Percentiles rank a stretch among this genome's conserved stretches.
These are phyloP conservation scores for Ceriagrion tenellum DNA, from an alignment of 2,888 invertebrate species.

Conservation along the genomic window DNA sequence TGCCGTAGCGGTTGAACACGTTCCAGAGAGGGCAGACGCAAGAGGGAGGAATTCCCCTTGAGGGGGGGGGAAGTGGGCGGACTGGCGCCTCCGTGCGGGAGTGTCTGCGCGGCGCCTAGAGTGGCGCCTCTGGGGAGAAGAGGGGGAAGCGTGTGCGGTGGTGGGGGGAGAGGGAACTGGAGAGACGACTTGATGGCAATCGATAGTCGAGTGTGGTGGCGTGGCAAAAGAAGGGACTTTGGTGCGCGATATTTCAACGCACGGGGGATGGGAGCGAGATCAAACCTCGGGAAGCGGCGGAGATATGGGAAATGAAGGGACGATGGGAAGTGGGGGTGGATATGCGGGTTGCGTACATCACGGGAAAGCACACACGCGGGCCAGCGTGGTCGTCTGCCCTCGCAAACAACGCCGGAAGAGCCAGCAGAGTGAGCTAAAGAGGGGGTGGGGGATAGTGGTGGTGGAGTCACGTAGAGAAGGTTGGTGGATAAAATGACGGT, in stretches of 20 bases:
- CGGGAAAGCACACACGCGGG: no score
- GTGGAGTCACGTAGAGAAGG: no score
- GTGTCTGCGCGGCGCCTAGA: background rate
- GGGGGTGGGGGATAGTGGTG: no score
- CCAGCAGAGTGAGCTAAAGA: no score
- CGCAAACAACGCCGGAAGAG: no score
- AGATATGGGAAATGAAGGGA: no score
- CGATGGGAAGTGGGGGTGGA: no score
- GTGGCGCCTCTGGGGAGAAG: background rate
- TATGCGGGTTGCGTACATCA: no score
- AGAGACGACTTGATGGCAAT: slow-evolving; percentile 7
- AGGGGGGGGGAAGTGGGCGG: background rate
- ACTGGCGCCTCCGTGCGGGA: background rate
- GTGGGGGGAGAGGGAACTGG: background rate
- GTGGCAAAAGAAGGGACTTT: background rate
- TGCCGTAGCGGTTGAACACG: background rate
- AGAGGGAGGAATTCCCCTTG: background rate
- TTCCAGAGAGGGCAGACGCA: background rate
- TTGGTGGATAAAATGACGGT: no score
- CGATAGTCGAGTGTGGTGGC: background rate
- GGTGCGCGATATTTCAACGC: background rate
- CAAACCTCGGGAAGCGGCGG: no score
- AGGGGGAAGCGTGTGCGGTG: background rate
- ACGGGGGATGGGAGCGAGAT: no score
- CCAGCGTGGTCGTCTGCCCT: no score